phyloP scores from a whole-genome alignment of 2,113 vertebrate species.

The Holacanthus passer region DNA sequence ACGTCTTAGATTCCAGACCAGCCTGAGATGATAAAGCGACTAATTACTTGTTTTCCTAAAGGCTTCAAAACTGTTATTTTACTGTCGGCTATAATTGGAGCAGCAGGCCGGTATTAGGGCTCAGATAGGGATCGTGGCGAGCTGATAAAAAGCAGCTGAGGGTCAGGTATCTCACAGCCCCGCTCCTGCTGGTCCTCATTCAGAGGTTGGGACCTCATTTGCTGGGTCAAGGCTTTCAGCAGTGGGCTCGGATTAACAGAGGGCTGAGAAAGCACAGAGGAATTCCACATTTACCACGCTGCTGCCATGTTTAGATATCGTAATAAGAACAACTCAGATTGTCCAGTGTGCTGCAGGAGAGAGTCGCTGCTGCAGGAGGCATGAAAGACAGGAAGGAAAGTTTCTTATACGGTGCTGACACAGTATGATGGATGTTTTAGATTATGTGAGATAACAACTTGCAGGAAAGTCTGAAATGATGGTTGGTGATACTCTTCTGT shows the following conservation, averaged over 20 bases:
- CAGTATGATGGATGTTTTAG: conserved; percentile 11
- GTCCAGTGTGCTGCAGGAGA: background rate
- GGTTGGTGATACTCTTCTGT: too few relatives aligned
- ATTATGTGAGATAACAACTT: background rate
- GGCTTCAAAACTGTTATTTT: conserved; percentile 68
- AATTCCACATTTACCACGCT: conserved; percentile 68
- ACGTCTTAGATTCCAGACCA: conserved; percentile 55
- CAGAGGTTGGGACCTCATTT: conserved; percentile 73
- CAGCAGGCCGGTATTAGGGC: conserved; percentile 64
- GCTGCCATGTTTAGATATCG: conserved; percentile 41
- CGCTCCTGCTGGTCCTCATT: conserved; percentile 70
- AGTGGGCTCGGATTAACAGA: conserved; percentile 63
- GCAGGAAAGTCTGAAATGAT: background rate
- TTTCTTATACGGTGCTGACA: background rate
- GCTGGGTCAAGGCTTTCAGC: conserved; percentile 72
- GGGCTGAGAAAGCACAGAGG: conserved; percentile 45
- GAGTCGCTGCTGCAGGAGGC: background rate
- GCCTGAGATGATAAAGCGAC: conserved; percentile 67
- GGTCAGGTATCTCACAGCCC: conserved; percentile 55
- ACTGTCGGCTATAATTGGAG: conserved; percentile 67
- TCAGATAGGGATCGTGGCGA: conserved; percentile 45
- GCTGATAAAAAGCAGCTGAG: conserved; percentile 78
- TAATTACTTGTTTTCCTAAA: conserved; percentile 73
- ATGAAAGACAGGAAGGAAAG: conserved; percentile 3
- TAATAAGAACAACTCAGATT: conserved; percentile 38